Base-by-base conservation (phyloP, 92 coral and sea anemone species). In the Scolanthus callimorphus region DNA sequence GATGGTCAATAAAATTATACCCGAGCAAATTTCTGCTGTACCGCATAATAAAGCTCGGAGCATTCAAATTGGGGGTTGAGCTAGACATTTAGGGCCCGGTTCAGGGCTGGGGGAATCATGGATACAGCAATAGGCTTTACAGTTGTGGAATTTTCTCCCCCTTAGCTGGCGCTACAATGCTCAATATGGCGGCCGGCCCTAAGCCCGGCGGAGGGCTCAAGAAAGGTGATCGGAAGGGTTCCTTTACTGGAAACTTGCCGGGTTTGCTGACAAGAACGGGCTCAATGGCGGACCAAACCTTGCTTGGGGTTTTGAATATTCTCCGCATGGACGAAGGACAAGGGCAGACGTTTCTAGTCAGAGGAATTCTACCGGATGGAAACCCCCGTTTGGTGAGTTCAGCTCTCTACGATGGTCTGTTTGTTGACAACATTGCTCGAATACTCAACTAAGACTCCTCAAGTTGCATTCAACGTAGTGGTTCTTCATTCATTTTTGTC, bases 361-460 rank as follows among this genome's bases (percentile, higher is more conserved):
- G 86, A 52, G 91, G 91, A 47, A 78, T 88, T 41, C 80, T 94
- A 9, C 99, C 99, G 20, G 99, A 94, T 70, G 99, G 99, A 24
- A 71, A 84, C 55, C 87, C 83, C 25, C 77, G 90, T 38, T 78
- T 88, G 92, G 99, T 94, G 51, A 77, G 99, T 73, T 19, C 8
- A 24, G 60, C 57, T 57, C 26, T 39, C 23, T 17, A 52, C 29
- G 27, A 24, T 60, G 44, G 11, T 27, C 37, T 28, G n/a, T 60
- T 49, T 39, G 59, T 29, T 49, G 49, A 55, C 34, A 74, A 20
- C 60, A 59, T 50, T 54, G 46, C 28, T 60, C 24, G 26, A 48
- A 59, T 72, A 60, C 66, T 61, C 65, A 13, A n/a, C 29, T n/a
- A 27, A 11, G 1, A 56, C 19, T 9, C 11, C 52, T 19, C 52